Evolutionary conservation across 2,797 vertebrate genomes (phyloP).

Genomic region (Lacerta viridis): DNA sequence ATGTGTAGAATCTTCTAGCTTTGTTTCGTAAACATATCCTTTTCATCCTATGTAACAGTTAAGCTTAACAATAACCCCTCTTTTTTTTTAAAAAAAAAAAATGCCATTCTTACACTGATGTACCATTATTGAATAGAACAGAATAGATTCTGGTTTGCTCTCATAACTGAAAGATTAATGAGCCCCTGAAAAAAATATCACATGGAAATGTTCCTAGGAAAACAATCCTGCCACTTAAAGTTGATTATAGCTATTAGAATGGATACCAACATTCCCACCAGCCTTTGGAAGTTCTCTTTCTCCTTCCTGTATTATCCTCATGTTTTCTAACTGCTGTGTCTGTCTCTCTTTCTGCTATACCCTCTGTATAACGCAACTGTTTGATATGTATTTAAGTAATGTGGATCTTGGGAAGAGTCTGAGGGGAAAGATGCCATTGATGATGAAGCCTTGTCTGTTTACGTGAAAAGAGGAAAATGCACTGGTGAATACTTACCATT

Average conservation of each 20-base stretch:
- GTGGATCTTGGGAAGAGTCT: constrained; percentile 5
- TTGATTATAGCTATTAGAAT: neutral
- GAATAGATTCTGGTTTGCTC: neutral
- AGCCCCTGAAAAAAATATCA: neutral
- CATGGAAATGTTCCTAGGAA: constrained; percentile 13
- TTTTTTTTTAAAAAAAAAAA: neutral
- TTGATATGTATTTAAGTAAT: constrained; percentile 22
- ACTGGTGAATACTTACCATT: constrained; percentile 25
- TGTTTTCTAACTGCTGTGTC: neutral
- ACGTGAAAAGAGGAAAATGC: constrained; percentile 10
- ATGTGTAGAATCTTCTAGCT: neutral
- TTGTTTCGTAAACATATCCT: neutral
- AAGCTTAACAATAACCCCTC: too few relatives aligned
- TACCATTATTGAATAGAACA: neutral
- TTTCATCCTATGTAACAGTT: neutral
- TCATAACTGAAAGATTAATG: neutral
- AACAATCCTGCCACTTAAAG: neutral
- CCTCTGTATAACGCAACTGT: neutral
- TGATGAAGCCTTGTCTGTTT: constrained; percentile 15
- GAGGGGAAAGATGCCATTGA: neutral
- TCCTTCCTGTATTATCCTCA: neutral
- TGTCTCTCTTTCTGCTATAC: neutral
- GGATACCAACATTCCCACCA: neutral
- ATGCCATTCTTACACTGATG: neutral
- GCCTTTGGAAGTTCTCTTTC: neutral